Evolutionary conservation across 1,140 invertebrate species (phyloP), one percentile per base, ranked within the genome.

Genomic region (Euura lappo): DNA sequence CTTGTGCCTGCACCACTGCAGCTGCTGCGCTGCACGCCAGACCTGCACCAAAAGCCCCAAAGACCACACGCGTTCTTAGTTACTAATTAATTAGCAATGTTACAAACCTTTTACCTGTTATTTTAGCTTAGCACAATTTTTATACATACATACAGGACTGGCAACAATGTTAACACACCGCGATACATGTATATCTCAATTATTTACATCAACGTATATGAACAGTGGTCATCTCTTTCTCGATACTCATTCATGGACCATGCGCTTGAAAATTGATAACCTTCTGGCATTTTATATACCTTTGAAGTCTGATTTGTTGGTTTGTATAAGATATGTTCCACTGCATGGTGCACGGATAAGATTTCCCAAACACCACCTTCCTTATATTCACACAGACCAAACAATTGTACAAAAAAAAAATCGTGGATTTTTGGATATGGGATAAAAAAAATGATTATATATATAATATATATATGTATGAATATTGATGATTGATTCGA

Each of bases 1-100:
- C 86, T 73, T 88, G 86, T 72, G 86, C 86, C 77, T 87, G 86
- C 66, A 85, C 87, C 75, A 87, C 86, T 77, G 86, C 86, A 66
- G 85, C 86, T 71, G 86, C 86, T 78, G 86, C 85, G 79, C 85
- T 88, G 84, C 87, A 87, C 65, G 86, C 87, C 72, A 88, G 78
- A 88, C 87, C 87, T 88, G 85, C 85, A 86, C 85, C 85, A 83
- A 84, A 86, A 85, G 82, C 82, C 84, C 85, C 81, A 79, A 28
- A 81, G 82, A 81, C 85, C 85, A 84, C 79, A 82, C 82, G 76
- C 77, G 75, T 72, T 72, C 65, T 74, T 78, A 71, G 74, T 71
- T 42, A 72, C 71, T 74, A 74, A 72, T 71, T 66, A 65, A 60
- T 60, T 60, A 60, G 51, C 51, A 60, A 60, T 6, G 4, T 60